These are phyloP conservation scores for Epicampocera succincta DNA, from an alignment of 2,888 invertebrate species.

Conservation along the genomic window DNA sequence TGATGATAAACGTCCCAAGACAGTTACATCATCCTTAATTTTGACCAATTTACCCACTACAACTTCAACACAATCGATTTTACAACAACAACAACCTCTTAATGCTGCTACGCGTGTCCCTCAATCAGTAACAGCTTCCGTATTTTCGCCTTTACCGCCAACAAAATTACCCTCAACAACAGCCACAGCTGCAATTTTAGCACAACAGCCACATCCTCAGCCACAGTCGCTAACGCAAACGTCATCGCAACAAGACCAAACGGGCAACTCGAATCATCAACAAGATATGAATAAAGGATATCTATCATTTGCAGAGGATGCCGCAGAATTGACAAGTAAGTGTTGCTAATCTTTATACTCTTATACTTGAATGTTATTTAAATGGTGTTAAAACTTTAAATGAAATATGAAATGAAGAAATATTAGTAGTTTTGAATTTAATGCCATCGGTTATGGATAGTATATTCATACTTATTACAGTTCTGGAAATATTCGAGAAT, in stretches of 20 bases:
- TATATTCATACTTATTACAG: too few species aligned
- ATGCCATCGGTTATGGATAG: too few species aligned
- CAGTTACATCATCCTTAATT: conserved; percentile 62
- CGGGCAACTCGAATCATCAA: conserved; percentile 84
- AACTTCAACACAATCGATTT: conserved; percentile 64
- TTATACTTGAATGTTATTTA: not conserved
- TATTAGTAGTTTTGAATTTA: too few species aligned
- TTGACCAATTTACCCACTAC: conserved; percentile 62
- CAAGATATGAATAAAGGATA: conserved; percentile 97
- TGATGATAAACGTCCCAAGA: conserved; percentile 61
- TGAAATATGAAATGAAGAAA: not conserved
- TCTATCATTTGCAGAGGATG: conserved; percentile 92
- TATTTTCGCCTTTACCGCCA: conserved; percentile 75
- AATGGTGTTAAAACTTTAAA: conserved; percentile 13
- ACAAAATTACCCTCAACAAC: conserved; percentile 67
- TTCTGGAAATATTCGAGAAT: too few species aligned
- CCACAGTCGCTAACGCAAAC: conserved; percentile 69
- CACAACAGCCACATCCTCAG: conserved; percentile 66
- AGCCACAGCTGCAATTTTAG: conserved; percentile 67
- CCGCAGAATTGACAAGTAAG: conserved; percentile 92
- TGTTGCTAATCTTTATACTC: conserved; percentile 77
- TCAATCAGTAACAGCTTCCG: conserved; percentile 77
- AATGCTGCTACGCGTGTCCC: conserved; percentile 72
- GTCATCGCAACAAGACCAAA: conserved; percentile 64
- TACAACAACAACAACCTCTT: conserved; percentile 57